Percentiles rank a stretch among this genome's conserved stretches.
phyloP scores from a whole-genome alignment of 2,113 vertebrate species.

The Platysteira castanea region DNA sequence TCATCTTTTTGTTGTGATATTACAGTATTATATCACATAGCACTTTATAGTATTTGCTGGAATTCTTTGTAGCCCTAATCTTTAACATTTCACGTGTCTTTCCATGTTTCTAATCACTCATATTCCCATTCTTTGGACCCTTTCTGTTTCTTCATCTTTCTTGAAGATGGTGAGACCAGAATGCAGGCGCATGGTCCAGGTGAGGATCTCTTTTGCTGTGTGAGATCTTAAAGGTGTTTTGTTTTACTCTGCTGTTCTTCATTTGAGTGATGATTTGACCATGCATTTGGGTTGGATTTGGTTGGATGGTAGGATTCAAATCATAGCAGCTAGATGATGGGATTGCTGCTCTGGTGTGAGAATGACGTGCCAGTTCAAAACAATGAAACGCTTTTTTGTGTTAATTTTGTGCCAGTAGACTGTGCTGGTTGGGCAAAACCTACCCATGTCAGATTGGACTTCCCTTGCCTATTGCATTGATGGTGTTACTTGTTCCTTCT shows the following conservation, averaged over 20 bases:
- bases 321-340: background rate
- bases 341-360: background rate
- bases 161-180: background rate
- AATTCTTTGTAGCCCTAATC: background rate
- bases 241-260: background rate
- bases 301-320: background rate
- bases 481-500: background rate
- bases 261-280: background rate
- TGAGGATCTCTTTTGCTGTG: background rate
- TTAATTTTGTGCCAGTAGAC: background rate
- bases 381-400: rapidly evolving
- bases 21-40: background rate
- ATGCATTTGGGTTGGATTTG: background rate
- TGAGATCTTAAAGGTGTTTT: background rate
- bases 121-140: background rate
- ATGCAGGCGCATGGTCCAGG: background rate
- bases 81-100: background rate
- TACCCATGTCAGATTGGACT: rapidly evolving
- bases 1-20: background rate
- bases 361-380: background rate
- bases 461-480: rapidly evolving
- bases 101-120: background rate
- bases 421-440: background rate
- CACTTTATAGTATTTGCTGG: background rate
- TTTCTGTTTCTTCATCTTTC: background rate